Evolutionary conservation across 2,888 invertebrate genomes (phyloP).

Genomic region (Pollenia griseotomentosa): DNA sequence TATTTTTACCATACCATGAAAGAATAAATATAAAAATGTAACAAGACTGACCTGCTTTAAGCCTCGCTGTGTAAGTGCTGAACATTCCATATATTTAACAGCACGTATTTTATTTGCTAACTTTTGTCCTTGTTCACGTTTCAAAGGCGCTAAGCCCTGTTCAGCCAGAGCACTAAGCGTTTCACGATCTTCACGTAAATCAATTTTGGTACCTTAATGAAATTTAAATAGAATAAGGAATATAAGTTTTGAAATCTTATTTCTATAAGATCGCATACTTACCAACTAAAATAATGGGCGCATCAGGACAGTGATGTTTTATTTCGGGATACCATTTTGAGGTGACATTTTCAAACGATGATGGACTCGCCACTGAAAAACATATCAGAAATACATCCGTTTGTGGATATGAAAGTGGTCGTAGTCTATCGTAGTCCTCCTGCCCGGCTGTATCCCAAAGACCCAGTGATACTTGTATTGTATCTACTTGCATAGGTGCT

Average conservation of each 20-base stretch:
- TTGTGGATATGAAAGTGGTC: conserved; percentile 98
- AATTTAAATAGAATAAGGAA: conserved; percentile 2
- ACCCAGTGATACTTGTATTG: conserved; percentile 97
- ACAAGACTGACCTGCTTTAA: conserved; percentile 90
- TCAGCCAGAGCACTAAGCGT: conserved; percentile 95
- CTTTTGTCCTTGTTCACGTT: conserved; percentile 99
- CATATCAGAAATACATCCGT: conserved; percentile 99
- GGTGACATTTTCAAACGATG: conserved; percentile 99
- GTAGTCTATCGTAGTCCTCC: conserved; percentile 97
- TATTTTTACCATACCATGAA: conserved; percentile 17
- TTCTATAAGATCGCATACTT: conserved; percentile 81
- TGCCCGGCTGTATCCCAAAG: conserved; percentile 98
- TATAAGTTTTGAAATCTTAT: neutral
- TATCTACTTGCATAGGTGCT: conserved; percentile 99
- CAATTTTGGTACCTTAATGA: conserved; percentile 96
- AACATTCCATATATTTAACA: conserved; percentile 99
- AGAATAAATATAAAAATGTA: conserved; percentile 6
- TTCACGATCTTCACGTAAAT: conserved; percentile 98
- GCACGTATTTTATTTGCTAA: conserved; percentile 99
- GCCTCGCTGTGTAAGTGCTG: conserved; percentile 98
- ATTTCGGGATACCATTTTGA: conserved; percentile 99
- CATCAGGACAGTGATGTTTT: conserved; percentile 99
- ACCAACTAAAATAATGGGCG: conserved; percentile 99
- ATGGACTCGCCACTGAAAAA: conserved; percentile 99
- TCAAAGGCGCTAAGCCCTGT: conserved; percentile 97